Evolutionary conservation across 2,797 vertebrate species (phyloP).

Genomic region (Phrynocephalus guinanensis): DNA sequence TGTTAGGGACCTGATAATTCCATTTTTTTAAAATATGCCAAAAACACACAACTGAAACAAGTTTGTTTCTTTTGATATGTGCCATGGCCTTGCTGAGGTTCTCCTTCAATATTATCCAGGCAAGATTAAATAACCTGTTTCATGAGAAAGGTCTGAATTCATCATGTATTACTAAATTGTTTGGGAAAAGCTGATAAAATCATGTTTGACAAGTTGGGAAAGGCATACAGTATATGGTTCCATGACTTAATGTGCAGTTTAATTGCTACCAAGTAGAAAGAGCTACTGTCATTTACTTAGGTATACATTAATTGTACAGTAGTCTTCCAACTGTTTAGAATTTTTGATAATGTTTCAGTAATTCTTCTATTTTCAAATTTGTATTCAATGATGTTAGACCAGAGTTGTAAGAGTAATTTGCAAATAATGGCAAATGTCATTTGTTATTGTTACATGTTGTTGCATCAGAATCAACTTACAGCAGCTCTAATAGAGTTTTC

Average conservation of each 20-base stretch:
- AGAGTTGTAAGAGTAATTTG: too few species aligned
- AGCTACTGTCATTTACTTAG: too few species aligned
- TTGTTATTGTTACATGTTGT: too few species aligned
- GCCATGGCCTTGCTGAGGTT: background rate
- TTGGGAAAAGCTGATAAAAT: background rate
- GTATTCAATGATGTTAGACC: background rate
- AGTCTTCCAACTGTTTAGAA: background rate
- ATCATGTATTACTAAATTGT: background rate
- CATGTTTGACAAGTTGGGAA: background rate
- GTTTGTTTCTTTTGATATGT: background rate
- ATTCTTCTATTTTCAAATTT: background rate
- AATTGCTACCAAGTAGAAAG: background rate
- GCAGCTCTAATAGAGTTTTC: too few species aligned
- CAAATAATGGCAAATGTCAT: too few species aligned
- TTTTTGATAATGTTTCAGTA: background rate
- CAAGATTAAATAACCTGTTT: background rate
- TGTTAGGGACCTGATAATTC: background rate
- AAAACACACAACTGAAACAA: background rate
- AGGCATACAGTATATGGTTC: too few species aligned
- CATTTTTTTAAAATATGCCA: background rate
- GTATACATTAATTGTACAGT: too few species aligned
- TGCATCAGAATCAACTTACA: too few species aligned
- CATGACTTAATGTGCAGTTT: background rate
- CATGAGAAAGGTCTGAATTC: background rate
- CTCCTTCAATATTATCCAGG: background rate